phyloP scores from a whole-genome alignment of 2,888 invertebrate species.

The Apeira syringaria region DNA sequence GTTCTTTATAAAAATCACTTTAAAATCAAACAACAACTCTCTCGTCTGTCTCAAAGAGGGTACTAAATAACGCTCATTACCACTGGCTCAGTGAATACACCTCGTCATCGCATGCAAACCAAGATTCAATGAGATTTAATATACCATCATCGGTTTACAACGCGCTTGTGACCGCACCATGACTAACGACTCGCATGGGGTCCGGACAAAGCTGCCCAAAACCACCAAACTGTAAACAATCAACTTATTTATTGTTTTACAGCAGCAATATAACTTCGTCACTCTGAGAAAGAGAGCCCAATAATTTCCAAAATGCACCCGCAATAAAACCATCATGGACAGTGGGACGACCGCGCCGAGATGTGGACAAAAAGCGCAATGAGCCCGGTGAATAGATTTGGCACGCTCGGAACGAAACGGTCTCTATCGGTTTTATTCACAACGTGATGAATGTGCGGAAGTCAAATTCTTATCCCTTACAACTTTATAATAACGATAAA shows the following conservation, averaged over 20 bases:
- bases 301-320: conserved; percentile 68
- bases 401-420: conserved; percentile 56
- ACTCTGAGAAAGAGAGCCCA: conserved; percentile 58
- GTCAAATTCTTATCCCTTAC: conserved; percentile 69
- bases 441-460: conserved; percentile 73
- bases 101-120: conserved; percentile 55
- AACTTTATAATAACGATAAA: conserved; percentile 78
- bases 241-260: conserved; percentile 78
- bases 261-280: conserved; percentile 71
- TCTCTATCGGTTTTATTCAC: conserved; percentile 49
- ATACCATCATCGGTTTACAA: conserved; percentile 62
- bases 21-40: conserved; percentile 32
- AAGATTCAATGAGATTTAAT: conserved; percentile 54
- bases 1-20: conserved; percentile 36
- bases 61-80: conserved; percentile 46
- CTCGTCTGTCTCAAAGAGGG: conserved; percentile 52
- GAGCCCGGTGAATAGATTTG: conserved; percentile 58
- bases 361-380: conserved; percentile 47
- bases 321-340: conserved; percentile 78
- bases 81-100: conserved; percentile 36
- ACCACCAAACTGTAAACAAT: conserved; percentile 73
- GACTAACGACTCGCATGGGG: conserved; percentile 67
- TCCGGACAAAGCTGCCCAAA: conserved; percentile 46
- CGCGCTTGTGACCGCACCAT: conserved; percentile 35
- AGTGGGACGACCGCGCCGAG: conserved; percentile 38